Evolutionary conservation across 2,888 invertebrate species (phyloP).

Genomic region (Phyllotreta cruciferae): DNA sequence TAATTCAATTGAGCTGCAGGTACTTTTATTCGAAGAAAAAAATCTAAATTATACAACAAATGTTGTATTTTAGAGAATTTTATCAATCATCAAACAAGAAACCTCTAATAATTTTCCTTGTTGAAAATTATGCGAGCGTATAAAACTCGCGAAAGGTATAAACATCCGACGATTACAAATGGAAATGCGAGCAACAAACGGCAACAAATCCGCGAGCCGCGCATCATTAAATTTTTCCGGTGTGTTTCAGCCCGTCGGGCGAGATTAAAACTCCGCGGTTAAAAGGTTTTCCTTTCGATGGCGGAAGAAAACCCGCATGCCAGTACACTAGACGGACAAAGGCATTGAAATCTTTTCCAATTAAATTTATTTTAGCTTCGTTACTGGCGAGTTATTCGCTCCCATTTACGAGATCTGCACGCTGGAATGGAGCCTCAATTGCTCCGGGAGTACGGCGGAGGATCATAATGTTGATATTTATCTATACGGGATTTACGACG

Average conservation of each 20-base stretch:
- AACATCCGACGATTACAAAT: too few relatives aligned
- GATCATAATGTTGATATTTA: too few relatives aligned
- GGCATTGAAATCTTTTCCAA: slow-evolving; percentile 50
- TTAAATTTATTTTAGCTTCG: slow-evolving; percentile 53
- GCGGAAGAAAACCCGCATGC: slow-evolving; percentile 35
- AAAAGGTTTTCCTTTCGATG: slow-evolving; percentile 40
- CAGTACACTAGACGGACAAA: slow-evolving; percentile 42
- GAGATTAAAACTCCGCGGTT: slow-evolving; percentile 38
- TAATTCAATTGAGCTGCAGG: too few relatives aligned
- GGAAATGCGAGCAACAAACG: not conserved
- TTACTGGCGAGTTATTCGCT: slow-evolving; percentile 49
- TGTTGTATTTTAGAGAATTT: too few relatives aligned
- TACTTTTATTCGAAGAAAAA: too few relatives aligned
- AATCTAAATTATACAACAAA: too few relatives aligned
- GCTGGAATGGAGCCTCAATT: slow-evolving; percentile 11
- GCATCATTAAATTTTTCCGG: slow-evolving; percentile 40
- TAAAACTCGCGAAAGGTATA: too few relatives aligned
- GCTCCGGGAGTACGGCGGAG: slow-evolving; percentile 1
- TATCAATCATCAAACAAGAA: too few relatives aligned
- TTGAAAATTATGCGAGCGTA: too few relatives aligned
- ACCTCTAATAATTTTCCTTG: too few relatives aligned
- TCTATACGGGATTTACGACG: too few relatives aligned
- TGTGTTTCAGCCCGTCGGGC: slow-evolving; percentile 30
- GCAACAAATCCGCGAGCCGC: slow-evolving; percentile 26
- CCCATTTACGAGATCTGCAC: slow-evolving; percentile 46